Evolutionary conservation across 2,113 vertebrate species (phyloP).

Genomic region (Bubo scandiacus): DNA sequence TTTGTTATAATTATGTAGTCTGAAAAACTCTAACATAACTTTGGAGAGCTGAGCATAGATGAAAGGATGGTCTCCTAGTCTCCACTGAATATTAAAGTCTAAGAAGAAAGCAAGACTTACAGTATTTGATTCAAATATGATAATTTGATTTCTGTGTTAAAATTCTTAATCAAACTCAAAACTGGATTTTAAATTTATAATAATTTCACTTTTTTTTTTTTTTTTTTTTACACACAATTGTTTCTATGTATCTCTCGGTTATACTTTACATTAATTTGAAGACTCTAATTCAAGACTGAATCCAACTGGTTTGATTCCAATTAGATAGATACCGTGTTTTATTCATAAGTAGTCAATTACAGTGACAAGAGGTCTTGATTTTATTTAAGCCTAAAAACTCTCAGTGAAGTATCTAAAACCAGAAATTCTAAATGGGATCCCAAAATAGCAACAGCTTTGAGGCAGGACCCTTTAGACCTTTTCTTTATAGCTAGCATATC

Average conservation of each 20-base stretch:
- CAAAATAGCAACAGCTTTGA: background rate
- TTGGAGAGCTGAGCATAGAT: background rate
- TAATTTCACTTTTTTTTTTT: background rate
- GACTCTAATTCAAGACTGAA: background rate
- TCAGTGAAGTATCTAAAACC: background rate
- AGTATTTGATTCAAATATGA: background rate
- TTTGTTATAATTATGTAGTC: background rate
- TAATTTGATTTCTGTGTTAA: background rate
- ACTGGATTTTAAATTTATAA: background rate
- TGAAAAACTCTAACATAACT: background rate
- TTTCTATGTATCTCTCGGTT: background rate
- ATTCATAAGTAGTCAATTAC: background rate
- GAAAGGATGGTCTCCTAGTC: background rate
- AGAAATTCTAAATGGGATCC: background rate
- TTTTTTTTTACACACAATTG: rapidly evolving
- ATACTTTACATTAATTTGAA: background rate
- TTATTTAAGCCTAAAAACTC: background rate
- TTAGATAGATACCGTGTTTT: background rate
- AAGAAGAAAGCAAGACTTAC: background rate
- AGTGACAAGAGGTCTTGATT: background rate
- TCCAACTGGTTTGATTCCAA: background rate
- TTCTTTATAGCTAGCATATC: background rate
- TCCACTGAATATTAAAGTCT: background rate
- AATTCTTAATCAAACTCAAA: background rate
- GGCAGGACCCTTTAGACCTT: background rate